Evolutionary conservation across 2,113 vertebrate species (phyloP), one percentile per base, ranked within the genome.

Genomic region (Gavialis gangeticus): DNA sequence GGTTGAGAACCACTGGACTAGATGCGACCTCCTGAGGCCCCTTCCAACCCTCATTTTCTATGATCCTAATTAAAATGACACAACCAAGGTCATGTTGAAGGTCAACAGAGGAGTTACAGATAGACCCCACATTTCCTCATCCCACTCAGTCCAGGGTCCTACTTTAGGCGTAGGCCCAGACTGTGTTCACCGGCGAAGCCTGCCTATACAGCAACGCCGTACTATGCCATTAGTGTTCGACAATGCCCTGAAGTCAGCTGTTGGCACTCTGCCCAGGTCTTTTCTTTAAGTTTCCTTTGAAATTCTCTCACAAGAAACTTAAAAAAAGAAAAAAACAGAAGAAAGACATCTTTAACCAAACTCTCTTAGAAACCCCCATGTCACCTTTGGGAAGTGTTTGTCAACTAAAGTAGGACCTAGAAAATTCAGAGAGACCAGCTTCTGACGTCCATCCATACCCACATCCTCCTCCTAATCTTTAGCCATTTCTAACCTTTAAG

Each of bases 341-440:
- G 46, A 46, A 46, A 46, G 46, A 46, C 46, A 9, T 28, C 63
- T 94, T 83, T 81, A 46, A 80, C 71, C 19, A 87, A 28, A 11
- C 56, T 90, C 63, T 88, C 91, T 91, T 59, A 66, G 84, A 84
- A 87, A 37, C 62, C 77, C 60, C 66, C 76, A 55, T 25, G 59
- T 91, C 63, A 83, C 59, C 88, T 92, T 63, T 76, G 88, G 30
- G 64, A 87, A 18, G 19, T 46, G 80, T 54, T 85, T 96, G 79
- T 88, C 90, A 46, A 83, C 57, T 83, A 21, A 19, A 67, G 79
- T 87, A 87, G 30, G 79, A 73, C 34, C 37, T 22, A 22, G 79
- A 94, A 90, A 76, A 85, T 94, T 94, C 94, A 90, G 57, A 67
- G 88, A 75, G 66, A 73, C 84, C 69, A 89, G 79, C 91, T 18